Conservation (phyloP, 2,797 vertebrate genomes). For the Tragelaphus oryx region DNA sequence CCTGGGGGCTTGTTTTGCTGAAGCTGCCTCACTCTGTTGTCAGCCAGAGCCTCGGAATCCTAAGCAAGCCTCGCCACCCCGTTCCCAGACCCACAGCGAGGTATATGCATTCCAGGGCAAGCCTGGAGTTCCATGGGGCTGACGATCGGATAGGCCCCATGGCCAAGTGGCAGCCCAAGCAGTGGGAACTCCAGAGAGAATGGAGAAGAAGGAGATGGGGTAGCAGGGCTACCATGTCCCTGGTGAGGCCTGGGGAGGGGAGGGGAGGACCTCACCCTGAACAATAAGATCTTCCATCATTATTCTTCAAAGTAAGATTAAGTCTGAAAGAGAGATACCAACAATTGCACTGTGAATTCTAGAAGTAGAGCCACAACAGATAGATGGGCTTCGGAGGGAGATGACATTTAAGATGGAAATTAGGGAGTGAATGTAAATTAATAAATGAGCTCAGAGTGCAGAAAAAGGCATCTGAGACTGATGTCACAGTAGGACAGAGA, state of each 20-base stretch:
- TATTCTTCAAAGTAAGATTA: not conserved
- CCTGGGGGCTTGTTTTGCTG: not conserved
- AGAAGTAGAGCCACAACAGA: not conserved
- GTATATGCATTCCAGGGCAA: no score
- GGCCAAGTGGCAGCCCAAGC: not conserved
- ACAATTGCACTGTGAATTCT: not conserved
- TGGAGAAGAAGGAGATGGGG: not conserved
- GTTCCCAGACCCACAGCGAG: not conserved
- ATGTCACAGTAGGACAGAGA: not conserved
- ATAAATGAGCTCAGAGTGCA: not conserved
- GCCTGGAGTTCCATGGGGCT: not conserved
- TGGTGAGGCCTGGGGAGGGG: not conserved
- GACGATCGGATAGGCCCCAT: no score
- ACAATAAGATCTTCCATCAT: not conserved
- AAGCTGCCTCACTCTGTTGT: not conserved
- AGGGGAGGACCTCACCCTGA: not conserved
- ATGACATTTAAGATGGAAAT: not conserved
- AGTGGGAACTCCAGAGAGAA: not conserved
- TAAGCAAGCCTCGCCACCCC: not conserved
- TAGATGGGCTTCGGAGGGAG: not conserved
- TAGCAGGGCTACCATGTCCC: not conserved
- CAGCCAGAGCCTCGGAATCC: not conserved
- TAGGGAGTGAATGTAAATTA: not conserved
- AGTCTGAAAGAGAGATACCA: not conserved
- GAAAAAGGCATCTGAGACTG: not conserved